phyloP scores from a whole-genome alignment of 2,797 vertebrate genomes.

The Gallinago solitaria region DNA sequence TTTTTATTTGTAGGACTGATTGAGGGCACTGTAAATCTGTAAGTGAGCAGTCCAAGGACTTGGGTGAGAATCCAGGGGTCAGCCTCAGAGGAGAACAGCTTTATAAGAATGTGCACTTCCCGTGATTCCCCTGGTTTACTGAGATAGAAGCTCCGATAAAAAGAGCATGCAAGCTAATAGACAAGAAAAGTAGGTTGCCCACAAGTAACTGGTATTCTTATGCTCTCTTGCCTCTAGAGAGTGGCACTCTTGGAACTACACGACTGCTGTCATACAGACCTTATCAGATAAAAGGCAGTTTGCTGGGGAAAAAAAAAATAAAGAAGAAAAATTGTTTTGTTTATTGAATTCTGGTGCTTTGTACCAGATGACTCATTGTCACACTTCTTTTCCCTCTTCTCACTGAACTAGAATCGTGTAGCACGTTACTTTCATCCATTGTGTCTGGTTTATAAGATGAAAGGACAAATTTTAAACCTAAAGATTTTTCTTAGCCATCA shows the following conservation, averaged over 20 bases:
- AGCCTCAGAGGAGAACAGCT: background rate
- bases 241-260: background rate
- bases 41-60: slow-evolving; percentile 30
- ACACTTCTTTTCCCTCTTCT: slow-evolving; percentile 13
- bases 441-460: background rate
- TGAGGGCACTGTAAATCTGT: slow-evolving; percentile 25
- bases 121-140: background rate
- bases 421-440: slow-evolving; percentile 7
- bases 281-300: slow-evolving; percentile 31
- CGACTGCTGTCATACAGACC: background rate
- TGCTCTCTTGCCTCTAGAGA: slow-evolving; percentile 8
- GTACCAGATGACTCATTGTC: slow-evolving; percentile 50
- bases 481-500: background rate
- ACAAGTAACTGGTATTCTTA: background rate
- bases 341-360: slow-evolving; percentile 48
- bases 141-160: background rate
- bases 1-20: slow-evolving; percentile 40
- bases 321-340: background rate
- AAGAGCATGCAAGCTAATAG: background rate
- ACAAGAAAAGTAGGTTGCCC: background rate
- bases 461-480: slow-evolving; percentile 13
- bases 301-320: background rate
- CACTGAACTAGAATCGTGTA: slow-evolving; percentile 1
- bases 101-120: background rate
- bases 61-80: background rate